Base-by-base conservation (phyloP, 2,888 invertebrate species). In the Gandaritis pyraliata region DNA sequence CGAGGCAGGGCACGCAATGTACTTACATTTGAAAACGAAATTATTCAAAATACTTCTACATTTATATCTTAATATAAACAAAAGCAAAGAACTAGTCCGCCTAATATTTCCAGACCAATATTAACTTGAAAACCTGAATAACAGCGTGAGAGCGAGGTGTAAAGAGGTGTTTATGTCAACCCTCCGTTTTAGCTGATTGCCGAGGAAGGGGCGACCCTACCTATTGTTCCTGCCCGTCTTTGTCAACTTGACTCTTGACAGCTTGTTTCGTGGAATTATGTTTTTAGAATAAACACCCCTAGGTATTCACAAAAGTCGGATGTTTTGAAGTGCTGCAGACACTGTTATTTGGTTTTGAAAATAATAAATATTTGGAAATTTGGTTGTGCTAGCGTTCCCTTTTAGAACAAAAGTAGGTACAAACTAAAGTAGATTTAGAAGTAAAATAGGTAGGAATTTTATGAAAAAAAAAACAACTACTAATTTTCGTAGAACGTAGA, bases 131-230 rank as follows among this genome's bases (percentile, higher is more conserved):
- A 52, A 57, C 29, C 47, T 16, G 48, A 58, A 61, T 45, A 61
- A 58, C 23, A 23, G 43, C 16, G 43, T 51, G 33, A 50, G 49
- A 55, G 51, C 13, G 33, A 58, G 54, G 52, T 51, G 49, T 38
- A 46, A 29, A 56, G 51, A 58, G 55, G 55, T 58, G 55, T 64
- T 58, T 55, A 43, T 48, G 49, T 49, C 51, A 41, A 33, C 48
- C 29, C 70, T 62, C 68, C 79, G 77, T 82, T 84, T 84, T 83
- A 83, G 80, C 76, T 83, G 85, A 85, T 85, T 85, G 83, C 80
- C 71, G 78, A 29, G 59, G 56, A 57, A 66, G 69, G 69, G 68
- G 75, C 70, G 73, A 76, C 77, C 79, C 69, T 50, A 29, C 67
- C 75, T 71, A 75, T 81, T 80, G 76, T 82, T 72, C 71, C 38